phyloP scores from a whole-genome alignment of 2,888 invertebrate species.

The Schizotus pectinicornis region DNA sequence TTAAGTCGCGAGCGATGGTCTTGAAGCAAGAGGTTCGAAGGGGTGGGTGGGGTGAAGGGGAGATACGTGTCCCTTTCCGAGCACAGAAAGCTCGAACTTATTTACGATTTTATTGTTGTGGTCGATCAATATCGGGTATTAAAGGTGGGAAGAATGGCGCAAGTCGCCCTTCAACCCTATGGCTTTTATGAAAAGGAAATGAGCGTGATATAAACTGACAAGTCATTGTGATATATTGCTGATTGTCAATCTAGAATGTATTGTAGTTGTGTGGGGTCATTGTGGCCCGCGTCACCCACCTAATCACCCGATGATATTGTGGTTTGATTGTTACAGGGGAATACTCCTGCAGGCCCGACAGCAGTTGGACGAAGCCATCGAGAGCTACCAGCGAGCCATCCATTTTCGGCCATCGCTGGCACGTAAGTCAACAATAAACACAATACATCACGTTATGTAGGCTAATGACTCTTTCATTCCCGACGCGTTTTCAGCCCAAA shows the following conservation, averaged over 20 bases:
- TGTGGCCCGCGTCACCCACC: slow-evolving; percentile 31
- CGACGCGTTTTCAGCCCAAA: slow-evolving; percentile 23
- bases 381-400: slow-evolving; percentile 90
- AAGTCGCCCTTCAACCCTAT: slow-evolving; percentile 30
- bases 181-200: slow-evolving; percentile 41
- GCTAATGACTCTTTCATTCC: slow-evolving; percentile 33
- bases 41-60: neutral
- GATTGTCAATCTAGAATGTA: slow-evolving; percentile 44
- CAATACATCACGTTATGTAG: slow-evolving; percentile 28
- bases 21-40: neutral
- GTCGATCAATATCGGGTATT: slow-evolving; percentile 32
- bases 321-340: slow-evolving; percentile 74
- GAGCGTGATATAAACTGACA: slow-evolving; percentile 42
- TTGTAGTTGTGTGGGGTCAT: slow-evolving; percentile 32
- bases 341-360: slow-evolving; percentile 89
- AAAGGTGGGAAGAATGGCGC: slow-evolving; percentile 35
- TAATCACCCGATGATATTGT: slow-evolving; percentile 31
- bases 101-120: slow-evolving; percentile 39
- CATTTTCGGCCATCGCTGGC: slow-evolving; percentile 92
- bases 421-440: slow-evolving; percentile 69
- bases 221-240: slow-evolving; percentile 44
- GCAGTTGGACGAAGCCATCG: slow-evolving; percentile 85
- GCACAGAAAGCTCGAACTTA: slow-evolving; percentile 8
- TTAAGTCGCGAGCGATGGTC: too few species aligned
- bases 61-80: too few species aligned